These are phyloP conservation scores for Phyllostomus discolor DNA, from an alignment of 2,113 vertebrate genomes.

Conservation along the genomic window DNA sequence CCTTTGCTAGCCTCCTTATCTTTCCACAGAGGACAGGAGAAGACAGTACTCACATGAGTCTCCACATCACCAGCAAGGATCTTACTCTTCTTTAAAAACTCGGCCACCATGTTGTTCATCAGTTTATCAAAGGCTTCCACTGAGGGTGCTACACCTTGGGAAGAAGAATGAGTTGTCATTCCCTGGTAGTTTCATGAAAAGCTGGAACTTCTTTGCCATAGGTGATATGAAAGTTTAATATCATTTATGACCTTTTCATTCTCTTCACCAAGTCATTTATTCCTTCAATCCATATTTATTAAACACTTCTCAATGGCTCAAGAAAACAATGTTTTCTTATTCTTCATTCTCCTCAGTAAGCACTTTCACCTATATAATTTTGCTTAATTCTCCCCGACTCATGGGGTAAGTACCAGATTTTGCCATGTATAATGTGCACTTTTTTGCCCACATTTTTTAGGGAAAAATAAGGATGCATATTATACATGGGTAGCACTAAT, in stretches of 20 bases:
- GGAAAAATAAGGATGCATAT: no score
- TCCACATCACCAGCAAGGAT: slow-evolving; percentile 92
- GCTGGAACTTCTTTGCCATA: neutral
- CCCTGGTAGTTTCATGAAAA: neutral
- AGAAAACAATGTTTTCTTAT: neutral
- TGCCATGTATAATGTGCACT: no score
- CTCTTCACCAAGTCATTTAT: neutral
- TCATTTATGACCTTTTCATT: neutral
- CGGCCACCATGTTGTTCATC: slow-evolving; percentile 86
- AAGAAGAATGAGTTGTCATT: slow-evolving; percentile 57
- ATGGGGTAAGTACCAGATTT: neutral
- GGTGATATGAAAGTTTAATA: neutral
- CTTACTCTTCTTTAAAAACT: slow-evolving; percentile 90
- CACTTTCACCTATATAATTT: neutral
- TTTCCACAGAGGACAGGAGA: neutral
- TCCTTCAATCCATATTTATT: neutral
- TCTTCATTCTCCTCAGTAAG: neutral
- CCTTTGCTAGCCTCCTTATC: neutral
- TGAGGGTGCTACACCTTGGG: slow-evolving; percentile 83
- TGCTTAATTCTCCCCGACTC: neutral
- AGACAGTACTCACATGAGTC: slow-evolving; percentile 89
- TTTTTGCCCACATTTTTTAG: no score
- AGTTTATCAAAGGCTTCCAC: slow-evolving; percentile 92
- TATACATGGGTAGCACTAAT: no score
- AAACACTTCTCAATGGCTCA: neutral